Evolutionary conservation across 2,888 invertebrate species (phyloP), one percentile per base, ranked within the genome.

Genomic region (Neelides folsomi): DNA sequence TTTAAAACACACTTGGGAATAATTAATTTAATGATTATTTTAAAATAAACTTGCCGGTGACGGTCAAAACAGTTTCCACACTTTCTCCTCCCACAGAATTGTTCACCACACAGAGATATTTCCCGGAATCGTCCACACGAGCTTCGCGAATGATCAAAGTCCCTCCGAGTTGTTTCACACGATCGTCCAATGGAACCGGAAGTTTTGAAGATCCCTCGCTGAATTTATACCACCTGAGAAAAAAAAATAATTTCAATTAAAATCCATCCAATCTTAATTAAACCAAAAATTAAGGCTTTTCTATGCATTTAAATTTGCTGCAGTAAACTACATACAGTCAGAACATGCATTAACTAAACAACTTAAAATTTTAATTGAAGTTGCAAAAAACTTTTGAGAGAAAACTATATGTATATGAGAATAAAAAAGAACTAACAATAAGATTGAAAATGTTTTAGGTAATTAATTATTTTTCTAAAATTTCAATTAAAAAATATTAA

Each of bases 181-280:
- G 79, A 57, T 90, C 90, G 69, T 87, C 85, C 60, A 90, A 73
- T 37, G 81, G 78, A n/a, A 92, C 88, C n/a, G 86, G 84, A 70
- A 86, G 86, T 69, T 88, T 86, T 3, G 81, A 79, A 1, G 86
- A 84, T 49, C 87, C 87, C 65, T 89, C 89, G 66, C 87, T 81
- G 72, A 89, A 89, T 71, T 90, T 90, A 73, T 86, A 90, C 90
- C 89, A 90, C 77, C 90, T 90, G 81, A 12, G 83, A 83, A 76
- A 49, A 20, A 52, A 39, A 18, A 49, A 51, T 10, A 51, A 45
- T 37, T 46, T 49, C 49, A 53, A 45, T n/a, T 37, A 16, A 35
- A 34, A 9, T 3, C 13, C 40, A 40, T 9, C 40, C 1, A 8
- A 18, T n/a, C 13, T 16, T 37, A 10, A 13, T 10, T 12, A 45